Evolutionary conservation across 2,113 vertebrate genomes (phyloP).

Genomic region (Hippopotamus amphibius): DNA sequence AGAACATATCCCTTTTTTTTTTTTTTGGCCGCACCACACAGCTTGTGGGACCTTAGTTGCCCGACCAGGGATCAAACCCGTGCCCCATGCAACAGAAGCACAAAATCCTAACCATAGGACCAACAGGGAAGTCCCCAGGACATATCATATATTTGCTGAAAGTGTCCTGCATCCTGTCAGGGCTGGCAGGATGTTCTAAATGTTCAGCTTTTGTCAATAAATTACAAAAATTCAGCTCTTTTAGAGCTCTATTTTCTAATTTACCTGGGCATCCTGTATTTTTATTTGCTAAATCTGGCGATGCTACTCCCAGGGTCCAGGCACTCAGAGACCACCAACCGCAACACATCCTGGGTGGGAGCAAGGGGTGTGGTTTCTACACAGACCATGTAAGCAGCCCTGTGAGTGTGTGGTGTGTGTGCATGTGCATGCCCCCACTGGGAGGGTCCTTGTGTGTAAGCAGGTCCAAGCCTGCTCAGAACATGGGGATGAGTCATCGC

Average conservation of each 20-base stretch:
- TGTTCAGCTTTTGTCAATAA: neutral
- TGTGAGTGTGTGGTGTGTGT: neutral
- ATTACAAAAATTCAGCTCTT: neutral
- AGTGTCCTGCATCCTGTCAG: neutral
- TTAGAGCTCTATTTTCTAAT: neutral
- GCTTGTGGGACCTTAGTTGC: neutral
- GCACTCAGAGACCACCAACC: neutral
- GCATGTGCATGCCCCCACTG: no score
- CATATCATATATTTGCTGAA: neutral
- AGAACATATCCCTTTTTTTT: neutral
- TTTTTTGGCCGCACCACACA: neutral
- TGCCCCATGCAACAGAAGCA: neutral
- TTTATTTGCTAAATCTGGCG: neutral
- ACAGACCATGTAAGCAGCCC: neutral
- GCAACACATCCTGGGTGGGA: neutral
- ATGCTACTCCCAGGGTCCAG: neutral
- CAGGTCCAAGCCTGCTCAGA: neutral
- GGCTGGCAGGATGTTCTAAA: neutral
- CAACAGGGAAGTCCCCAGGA: neutral
- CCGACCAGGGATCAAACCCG: neutral
- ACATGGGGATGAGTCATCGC: constrained; percentile 23
- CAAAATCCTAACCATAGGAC: neutral
- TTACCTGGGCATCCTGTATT: neutral
- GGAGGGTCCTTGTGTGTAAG: no score
- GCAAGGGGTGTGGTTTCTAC: neutral